phyloP scores from a whole-genome alignment of 2,888 invertebrate genomes.

The Theodoxus fluviatilis region DNA sequence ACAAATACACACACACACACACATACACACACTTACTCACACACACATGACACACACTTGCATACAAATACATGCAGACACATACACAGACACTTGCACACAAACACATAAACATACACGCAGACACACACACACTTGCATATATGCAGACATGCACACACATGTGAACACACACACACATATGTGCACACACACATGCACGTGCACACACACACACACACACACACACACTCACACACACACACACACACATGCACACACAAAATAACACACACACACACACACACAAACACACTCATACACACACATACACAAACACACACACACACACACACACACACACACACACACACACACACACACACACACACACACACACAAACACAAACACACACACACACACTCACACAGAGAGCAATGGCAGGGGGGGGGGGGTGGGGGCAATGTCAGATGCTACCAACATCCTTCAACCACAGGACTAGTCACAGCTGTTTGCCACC shows the following conservation, averaged over 20 bases:
- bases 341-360: slow-evolving; percentile 17
- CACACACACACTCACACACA: slow-evolving; percentile 16
- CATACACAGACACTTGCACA: background rate
- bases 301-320: background rate
- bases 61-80: slow-evolving; percentile 13
- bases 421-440: too few relatives aligned
- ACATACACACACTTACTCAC: slow-evolving; percentile 4
- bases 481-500: too few relatives aligned
- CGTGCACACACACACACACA: background rate
- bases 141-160: too few relatives aligned
- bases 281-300: slow-evolving; percentile 2
- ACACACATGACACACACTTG: slow-evolving; percentile 9
- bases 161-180: slow-evolving; percentile 8
- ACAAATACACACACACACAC: slow-evolving; percentile 1
- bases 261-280: slow-evolving; percentile 19
- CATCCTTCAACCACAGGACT: too few relatives aligned
- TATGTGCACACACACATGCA: slow-evolving; percentile 10
- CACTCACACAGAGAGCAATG: background rate
- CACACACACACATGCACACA: slow-evolving; percentile 13
- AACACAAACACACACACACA: slow-evolving; percentile 10
- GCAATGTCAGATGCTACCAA: too few relatives aligned
- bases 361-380: background rate
- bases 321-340: slow-evolving; percentile 8
- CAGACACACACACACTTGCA: slow-evolving; percentile 8
- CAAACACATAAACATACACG: slow-evolving; percentile 9